These are phyloP conservation scores for Ia io DNA, from an alignment of 2,113 vertebrate species.

Conservation along the genomic window DNA sequence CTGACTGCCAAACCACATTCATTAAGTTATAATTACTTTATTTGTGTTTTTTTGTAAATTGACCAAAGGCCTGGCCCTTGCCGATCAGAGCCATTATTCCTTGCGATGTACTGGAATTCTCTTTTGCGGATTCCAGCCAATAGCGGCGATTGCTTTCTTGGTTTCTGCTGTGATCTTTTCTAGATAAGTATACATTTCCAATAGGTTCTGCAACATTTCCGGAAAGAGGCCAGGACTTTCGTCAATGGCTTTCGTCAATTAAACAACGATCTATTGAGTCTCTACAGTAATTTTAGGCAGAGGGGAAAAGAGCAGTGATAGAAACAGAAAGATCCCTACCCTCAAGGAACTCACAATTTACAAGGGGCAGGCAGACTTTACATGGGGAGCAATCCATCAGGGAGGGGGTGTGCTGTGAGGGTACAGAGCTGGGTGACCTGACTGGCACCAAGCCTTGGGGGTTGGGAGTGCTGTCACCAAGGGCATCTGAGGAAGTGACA, in stretches of 20 bases:
- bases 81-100: fast-evolving
- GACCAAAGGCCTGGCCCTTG: fast-evolving
- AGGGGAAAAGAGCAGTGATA: not conserved
- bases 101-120: not conserved
- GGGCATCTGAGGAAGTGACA: not conserved
- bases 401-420: not conserved
- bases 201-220: not conserved
- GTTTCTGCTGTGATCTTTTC: not conserved
- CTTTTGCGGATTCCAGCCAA: not conserved
- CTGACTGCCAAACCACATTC: not conserved
- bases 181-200: not conserved
- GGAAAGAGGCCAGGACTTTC: not conserved
- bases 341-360: not conserved
- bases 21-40: not conserved
- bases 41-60: too few species aligned
- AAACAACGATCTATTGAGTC: not conserved
- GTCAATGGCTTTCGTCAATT: not conserved
- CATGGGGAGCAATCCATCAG: fast-evolving
- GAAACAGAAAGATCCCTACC: not conserved
- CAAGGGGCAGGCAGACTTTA: not conserved
- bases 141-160: not conserved
- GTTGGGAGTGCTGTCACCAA: not conserved
- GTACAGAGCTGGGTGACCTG: fast-evolving
- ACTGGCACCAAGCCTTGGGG: not conserved
- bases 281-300: not conserved